A percentile compares a stretch with the other conserved stretches of the same genome.
These are phyloP conservation scores for Brenthis hecate DNA, from an alignment of 2,888 invertebrate species.

Conservation along the genomic window DNA sequence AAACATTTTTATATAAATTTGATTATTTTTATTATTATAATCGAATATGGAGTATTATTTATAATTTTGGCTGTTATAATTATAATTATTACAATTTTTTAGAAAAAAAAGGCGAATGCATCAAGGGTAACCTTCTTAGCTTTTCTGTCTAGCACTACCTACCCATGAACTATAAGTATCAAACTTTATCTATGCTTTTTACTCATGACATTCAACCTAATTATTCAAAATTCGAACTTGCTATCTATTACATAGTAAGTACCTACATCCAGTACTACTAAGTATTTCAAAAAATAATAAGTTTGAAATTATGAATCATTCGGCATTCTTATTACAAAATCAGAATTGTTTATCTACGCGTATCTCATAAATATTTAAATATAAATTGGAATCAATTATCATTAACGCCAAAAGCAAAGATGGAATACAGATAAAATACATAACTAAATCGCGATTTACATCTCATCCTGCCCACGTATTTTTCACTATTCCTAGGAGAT, in stretches of 20 bases:
- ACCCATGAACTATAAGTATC: no score
- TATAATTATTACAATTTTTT: no score
- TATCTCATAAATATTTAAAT: conserved; percentile 40
- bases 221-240: background rate
- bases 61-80: no score
- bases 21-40: no score
- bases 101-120: no score
- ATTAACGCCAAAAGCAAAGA: conserved; percentile 60
- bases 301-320: conserved; percentile 9
- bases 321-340: conserved; percentile 23
- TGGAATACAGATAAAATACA: conserved; percentile 60
- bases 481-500: conserved; percentile 55
- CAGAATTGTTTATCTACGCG: conserved; percentile 22
- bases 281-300: no score
- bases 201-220: background rate
- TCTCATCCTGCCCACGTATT: conserved; percentile 69
- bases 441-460: conserved; percentile 59
- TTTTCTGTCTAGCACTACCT: no score
- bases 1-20: no score
- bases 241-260: background rate
- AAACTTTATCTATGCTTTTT: background rate
- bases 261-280: background rate
- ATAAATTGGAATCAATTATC: conserved; percentile 69
- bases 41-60: no score
- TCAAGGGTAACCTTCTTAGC: no score